These are phyloP conservation scores for Orthonychiurus folsomi DNA, from an alignment of 2,888 invertebrate genomes.

Conservation along the genomic window DNA sequence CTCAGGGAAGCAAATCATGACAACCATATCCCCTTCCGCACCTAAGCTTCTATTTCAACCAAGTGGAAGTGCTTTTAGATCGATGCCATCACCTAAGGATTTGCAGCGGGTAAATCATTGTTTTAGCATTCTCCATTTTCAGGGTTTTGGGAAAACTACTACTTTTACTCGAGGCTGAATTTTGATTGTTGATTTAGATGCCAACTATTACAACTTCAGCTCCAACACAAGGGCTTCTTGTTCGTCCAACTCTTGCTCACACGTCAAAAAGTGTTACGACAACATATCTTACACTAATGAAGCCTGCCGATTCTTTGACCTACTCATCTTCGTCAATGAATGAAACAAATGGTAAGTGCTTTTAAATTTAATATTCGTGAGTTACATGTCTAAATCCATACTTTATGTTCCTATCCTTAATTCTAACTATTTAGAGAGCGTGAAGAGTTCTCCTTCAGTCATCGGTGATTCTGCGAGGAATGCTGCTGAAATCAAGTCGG, in stretches of 20 bases:
- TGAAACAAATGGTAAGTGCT: not conserved
- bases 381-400: too few species aligned
- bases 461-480: too few species aligned
- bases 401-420: too few species aligned
- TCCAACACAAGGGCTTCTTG: conserved; percentile 34
- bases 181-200: conserved; percentile 20
- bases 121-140: not conserved
- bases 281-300: conserved; percentile 35
- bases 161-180: not conserved
- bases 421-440: too few species aligned
- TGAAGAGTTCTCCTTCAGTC: too few species aligned
- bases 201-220: conserved; percentile 27
- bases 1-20: conserved; percentile 18
- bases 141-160: not conserved
- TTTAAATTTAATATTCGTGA: not conserved
- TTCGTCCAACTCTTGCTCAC: conserved; percentile 35
- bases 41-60: conserved; percentile 61
- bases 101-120: conserved; percentile 10
- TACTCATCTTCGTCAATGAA: not conserved
- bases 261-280: conserved; percentile 22
- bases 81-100: conserved; percentile 60
- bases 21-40: conserved; percentile 30
- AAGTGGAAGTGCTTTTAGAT: conserved; percentile 78
- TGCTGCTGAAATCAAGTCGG: too few species aligned
- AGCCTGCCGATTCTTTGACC: conserved; percentile 29